Base-by-base conservation (phyloP, 1,140 invertebrate genomes). In the Trachelipus rathkii region DNA sequence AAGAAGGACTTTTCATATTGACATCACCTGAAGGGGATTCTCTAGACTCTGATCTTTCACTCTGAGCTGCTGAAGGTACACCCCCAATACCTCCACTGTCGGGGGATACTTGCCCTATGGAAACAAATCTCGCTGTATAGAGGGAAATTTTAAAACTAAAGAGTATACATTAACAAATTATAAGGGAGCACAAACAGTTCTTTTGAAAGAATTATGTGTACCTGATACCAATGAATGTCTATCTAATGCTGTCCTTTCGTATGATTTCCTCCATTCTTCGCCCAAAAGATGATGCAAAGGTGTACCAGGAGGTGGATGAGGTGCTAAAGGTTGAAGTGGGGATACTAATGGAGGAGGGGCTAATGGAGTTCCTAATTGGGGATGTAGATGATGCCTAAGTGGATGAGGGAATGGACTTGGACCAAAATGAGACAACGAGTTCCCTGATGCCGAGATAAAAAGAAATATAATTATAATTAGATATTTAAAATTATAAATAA, bases 1-100 rank as follows among this genome's bases (percentile, higher is more conserved):
- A 88, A 84, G 91, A 92, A 2, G 91, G 91, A 81, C 89, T 90
- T 83, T 90, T 90, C 46, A 90, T 84, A 33, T 86, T 87, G 44
- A 84, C 82, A 71, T 82, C 82, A 6, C 74, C 81, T 66, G 81
- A 75, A 8, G 80, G 80, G 0, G 82, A 82, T 69, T 82, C 82
- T 53, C 80, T 72, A 6, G 79, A 78, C 71, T 81, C 81, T 24
- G 74, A 75, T 13, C 80, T 44, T 43, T 79, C 74, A 19, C 74
- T 44, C 67, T 71, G 23, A 15, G 70, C 21, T 13, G 68, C 75
- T 9, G 76, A 67, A 13, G 21, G 53, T n/a, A 19, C 74, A 60
- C 43, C 67, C 67, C 43, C 67, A 50, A 72, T 66, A 44, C 81
- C 76, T 10, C 78, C 78, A 53, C 78, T 78, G 69, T 78, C 78